phyloP scores from a whole-genome alignment of 2,797 vertebrate genomes.

The Pseudomugil gertrudae region DNA sequence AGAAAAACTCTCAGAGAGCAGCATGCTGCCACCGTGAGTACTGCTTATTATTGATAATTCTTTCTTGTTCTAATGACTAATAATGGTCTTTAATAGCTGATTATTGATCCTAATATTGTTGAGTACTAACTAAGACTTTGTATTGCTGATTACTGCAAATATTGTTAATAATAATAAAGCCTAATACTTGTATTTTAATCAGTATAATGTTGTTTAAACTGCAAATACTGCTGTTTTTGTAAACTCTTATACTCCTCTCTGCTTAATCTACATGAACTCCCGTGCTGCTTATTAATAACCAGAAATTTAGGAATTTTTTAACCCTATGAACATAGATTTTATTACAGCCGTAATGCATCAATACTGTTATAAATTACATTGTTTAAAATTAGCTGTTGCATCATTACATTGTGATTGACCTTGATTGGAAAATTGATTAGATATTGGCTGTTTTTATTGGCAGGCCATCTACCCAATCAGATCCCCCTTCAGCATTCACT shows the following conservation, averaged over 20 bases:
- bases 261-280: not conserved
- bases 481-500: not conserved
- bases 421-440: constrained; percentile 7
- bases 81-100: not conserved
- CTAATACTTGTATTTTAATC: not conserved
- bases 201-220: not conserved
- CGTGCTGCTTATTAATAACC: not conserved
- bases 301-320: not conserved
- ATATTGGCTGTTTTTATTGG: constrained; percentile 1
- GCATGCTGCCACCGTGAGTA: constrained; percentile 69
- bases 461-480: constrained; percentile 9
- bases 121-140: too few relatives aligned
- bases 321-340: too few relatives aligned
- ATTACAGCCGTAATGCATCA: not conserved
- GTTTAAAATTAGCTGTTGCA: not conserved
- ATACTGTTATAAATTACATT: not conserved
- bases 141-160: too few relatives aligned
- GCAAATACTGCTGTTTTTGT: not conserved
- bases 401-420: not conserved
- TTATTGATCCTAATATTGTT: not conserved
- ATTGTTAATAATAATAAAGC: too few relatives aligned
- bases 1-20: constrained; percentile 37
- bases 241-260: not conserved
- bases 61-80: not conserved
- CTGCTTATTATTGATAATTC: not conserved